A percentile compares a stretch with the other conserved stretches of the same genome.
Conservation (phyloP, 2,888 invertebrate species). For the Crocallis elinguaria region DNA sequence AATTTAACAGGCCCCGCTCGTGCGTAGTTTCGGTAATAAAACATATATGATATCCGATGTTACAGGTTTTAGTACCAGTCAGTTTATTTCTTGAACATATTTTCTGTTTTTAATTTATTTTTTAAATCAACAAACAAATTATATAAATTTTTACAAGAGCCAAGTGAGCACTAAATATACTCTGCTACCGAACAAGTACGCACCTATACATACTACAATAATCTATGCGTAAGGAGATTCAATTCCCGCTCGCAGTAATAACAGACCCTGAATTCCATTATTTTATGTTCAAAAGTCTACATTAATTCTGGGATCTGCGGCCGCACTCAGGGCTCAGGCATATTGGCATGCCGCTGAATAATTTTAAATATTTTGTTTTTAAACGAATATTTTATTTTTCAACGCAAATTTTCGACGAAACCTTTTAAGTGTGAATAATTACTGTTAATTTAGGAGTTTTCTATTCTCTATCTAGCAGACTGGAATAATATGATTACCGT, state of each 20-base stretch:
- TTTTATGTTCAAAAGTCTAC: slow-evolving; percentile 29
- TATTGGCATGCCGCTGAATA: slow-evolving; percentile 27
- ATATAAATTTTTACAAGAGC: no score
- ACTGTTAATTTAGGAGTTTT: not conserved
- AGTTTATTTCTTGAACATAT: no score
- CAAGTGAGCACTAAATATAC: no score
- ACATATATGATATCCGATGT: no score
- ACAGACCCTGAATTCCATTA: slow-evolving; percentile 23
- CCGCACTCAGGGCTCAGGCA: slow-evolving; percentile 16
- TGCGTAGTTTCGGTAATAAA: not conserved
- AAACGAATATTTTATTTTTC: slow-evolving; percentile 5
- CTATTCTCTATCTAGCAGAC: slow-evolving; percentile 4
- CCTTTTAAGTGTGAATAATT: slow-evolving; percentile 4
- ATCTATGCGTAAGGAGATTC: no score
- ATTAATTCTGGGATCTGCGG: slow-evolving; percentile 30
- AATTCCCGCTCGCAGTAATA: not conserved
- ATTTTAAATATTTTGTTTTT: slow-evolving; percentile 21
- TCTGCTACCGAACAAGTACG: no score
- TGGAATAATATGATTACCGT: slow-evolving; percentile 5
- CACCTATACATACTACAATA: no score
- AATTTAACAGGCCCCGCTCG: not conserved
- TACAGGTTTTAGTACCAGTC: no score
- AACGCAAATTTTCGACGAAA: not conserved
- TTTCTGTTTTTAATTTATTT: no score
- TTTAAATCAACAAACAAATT: no score